phyloP scores from a whole-genome alignment of 2,888 invertebrate genomes.

The Xanthia togata region DNA sequence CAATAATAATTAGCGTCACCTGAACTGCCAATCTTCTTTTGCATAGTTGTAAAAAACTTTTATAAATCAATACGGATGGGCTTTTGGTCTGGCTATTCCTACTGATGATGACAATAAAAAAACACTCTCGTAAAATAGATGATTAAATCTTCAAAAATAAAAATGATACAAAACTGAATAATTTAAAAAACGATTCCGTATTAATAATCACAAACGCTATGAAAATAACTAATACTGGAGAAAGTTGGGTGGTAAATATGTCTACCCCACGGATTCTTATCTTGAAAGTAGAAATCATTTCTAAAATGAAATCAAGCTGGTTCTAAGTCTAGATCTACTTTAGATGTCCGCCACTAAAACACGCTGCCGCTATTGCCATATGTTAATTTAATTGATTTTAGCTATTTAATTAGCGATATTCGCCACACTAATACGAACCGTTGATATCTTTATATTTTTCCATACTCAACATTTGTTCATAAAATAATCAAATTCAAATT shows the following conservation, averaged over 20 bases:
- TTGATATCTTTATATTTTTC: constrained; percentile 18
- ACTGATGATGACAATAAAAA: not conserved
- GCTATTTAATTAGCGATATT: constrained; percentile 45
- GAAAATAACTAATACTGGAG: constrained; percentile 21
- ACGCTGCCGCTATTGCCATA: constrained; percentile 32
- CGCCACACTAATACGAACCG: constrained; percentile 19
- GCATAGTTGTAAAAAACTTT: not conserved
- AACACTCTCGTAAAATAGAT: not conserved
- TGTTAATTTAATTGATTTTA: constrained; percentile 57
- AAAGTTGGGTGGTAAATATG: constrained; percentile 38
- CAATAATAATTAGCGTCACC: no score
- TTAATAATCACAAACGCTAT: constrained; percentile 20
- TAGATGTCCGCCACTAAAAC: constrained; percentile 8
- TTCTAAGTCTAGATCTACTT: constrained; percentile 18
- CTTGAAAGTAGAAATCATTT: constrained; percentile 55
- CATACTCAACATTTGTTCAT: not conserved
- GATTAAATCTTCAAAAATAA: constrained; percentile 15
- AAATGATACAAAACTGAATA: not conserved
- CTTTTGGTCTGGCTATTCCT: not conserved
- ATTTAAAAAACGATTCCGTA: constrained; percentile 12
- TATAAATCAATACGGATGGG: no score
- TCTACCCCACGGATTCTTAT: constrained; percentile 33
- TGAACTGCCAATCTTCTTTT: not conserved
- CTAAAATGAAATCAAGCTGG: constrained; percentile 56
- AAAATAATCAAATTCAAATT: no score